These are phyloP conservation scores for Barbus barbus DNA, from an alignment of 2,113 vertebrate species.

Conservation along the genomic window DNA sequence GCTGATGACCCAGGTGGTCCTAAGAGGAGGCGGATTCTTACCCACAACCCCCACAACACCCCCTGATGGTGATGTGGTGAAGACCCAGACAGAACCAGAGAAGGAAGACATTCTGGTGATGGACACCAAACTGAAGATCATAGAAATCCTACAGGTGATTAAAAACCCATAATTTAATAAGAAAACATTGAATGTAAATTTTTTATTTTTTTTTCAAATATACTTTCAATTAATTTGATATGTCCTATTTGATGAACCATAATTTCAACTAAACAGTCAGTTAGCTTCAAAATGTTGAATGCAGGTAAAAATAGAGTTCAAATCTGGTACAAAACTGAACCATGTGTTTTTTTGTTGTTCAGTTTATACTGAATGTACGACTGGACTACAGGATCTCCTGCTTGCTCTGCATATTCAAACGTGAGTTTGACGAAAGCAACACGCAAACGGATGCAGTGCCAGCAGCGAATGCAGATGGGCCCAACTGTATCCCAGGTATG, in stretches of 20 bases:
- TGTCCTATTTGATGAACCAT: too few species aligned
- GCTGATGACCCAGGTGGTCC: conserved; percentile 97
- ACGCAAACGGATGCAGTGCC: conserved; percentile 78
- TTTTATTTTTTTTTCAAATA: too few species aligned
- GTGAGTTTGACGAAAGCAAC: conserved; percentile 96
- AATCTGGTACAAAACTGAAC: background rate
- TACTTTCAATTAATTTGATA: too few species aligned
- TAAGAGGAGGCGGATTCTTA: conserved; percentile 91
- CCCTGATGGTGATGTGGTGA: conserved; percentile 87
- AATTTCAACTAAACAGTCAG: background rate
- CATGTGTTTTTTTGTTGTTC: conserved; percentile 20
- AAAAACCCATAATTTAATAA: background rate
- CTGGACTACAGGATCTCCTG: conserved; percentile 99
- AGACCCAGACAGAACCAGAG: conserved; percentile 88
- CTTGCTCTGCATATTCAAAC: conserved; percentile 97
- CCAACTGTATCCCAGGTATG: conserved; percentile 64
- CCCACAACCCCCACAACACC: conserved; percentile 85
- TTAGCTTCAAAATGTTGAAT: background rate
- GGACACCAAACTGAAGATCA: conserved; percentile 98
- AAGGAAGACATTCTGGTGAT: conserved; percentile 98
- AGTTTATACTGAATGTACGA: conserved; percentile 97
- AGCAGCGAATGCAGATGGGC: conserved; percentile 79
- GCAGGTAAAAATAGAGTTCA: background rate
- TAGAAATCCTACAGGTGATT: conserved; percentile 95
- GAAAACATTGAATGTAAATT: too few species aligned